Conservation (phyloP, 2,113 vertebrate genomes). For the Arvicanthis niloticus region DNA sequence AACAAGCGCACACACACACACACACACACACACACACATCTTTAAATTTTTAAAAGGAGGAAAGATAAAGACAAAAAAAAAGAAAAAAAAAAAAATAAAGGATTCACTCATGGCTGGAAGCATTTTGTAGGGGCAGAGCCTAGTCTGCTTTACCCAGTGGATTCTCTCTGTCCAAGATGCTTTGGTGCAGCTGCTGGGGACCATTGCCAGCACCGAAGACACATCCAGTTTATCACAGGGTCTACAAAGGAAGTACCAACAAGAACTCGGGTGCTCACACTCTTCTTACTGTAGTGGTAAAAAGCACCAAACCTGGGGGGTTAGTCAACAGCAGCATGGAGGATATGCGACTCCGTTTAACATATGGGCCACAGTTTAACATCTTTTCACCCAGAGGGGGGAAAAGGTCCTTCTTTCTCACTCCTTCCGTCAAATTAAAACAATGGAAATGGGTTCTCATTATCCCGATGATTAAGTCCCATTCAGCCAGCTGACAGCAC, state of each 20-base stretch:
- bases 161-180: neutral
- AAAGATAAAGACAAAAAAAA: neutral
- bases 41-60: neutral
- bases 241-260: conserved; percentile 17
- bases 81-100: no score
- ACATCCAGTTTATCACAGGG: neutral
- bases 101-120: conserved; percentile 17
- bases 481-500: conserved; percentile 82
- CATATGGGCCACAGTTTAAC: conserved; percentile 59
- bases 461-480: conserved; percentile 84
- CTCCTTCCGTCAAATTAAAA: conserved; percentile 83
- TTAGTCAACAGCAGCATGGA: conserved; percentile 32
- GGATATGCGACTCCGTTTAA: neutral
- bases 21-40: neutral
- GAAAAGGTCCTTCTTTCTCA: conserved; percentile 77
- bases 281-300: neutral
- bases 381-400: conserved; percentile 64
- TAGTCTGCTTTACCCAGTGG: neutral
- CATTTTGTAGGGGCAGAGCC: neutral
- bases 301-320: neutral
- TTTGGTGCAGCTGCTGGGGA: conserved; percentile 36
- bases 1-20: neutral
- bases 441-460: conserved; percentile 85
- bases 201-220: conserved; percentile 40
- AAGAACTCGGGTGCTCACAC: neutral